Base-by-base conservation (phyloP, 2,888 invertebrate genomes). In the Slavum lentiscoides region DNA sequence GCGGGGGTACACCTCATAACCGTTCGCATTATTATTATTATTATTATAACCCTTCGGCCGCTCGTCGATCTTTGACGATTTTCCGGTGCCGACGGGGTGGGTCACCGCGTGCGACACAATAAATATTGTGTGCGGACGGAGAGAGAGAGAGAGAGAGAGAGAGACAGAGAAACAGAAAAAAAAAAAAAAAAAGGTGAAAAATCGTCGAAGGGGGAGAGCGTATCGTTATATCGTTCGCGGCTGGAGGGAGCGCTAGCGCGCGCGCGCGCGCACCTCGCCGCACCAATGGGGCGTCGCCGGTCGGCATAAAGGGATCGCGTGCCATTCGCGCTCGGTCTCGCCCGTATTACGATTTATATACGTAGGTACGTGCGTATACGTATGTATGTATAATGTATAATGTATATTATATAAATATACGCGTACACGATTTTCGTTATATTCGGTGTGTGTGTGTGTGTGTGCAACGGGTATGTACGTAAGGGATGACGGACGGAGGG, bases 271-370 rank as follows among this genome's bases (percentile, higher is more conserved):
- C 30, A 23, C 75, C 80, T 39, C 75, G 21, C 67, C 67, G 67
- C 67, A 75, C 80, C 80, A 80, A 80, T 72, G 80, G 72, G 80
- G 80, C 80, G 80, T 80, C 72, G 58, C 80, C 70, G 64, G 37
- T 72, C 39, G 64, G 55, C 69, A 66, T 64, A 58, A 75, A 80
- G 55, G 80, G 70, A 80, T 80, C 64, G 80, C 80, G 80, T 80
- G 80, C 72, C 64, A 62, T 70, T 70, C 70, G 80, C 64, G 80
- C 64, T 72, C 64, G 80, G 70, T 70, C 55, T 70, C 80, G 64
- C 80, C 70, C 64, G 80, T 64, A 70, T 58, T 66, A 70, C 80
- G 58, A 62, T 77, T 70, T 77, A 77, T 69, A 49, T 59, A n/a
- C 30, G 30, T n/a, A n/a, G n/a, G n/a, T 30, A 30, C 30, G 4